phyloP scores from a whole-genome alignment of 2,797 vertebrate species.

The Crocodylus rhombifer region DNA sequence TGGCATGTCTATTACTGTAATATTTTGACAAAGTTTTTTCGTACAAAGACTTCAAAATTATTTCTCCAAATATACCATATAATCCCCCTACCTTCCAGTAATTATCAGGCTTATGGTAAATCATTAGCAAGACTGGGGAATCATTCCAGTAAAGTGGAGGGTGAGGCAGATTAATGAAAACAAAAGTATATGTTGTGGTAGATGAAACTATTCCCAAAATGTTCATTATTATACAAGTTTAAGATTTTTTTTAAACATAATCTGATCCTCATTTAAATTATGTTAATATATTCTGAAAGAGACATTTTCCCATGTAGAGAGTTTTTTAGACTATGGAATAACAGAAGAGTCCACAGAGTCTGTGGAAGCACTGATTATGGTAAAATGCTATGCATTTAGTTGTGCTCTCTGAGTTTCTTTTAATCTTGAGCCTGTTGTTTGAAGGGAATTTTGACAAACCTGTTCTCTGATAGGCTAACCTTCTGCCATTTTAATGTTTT shows the following conservation, averaged over 20 bases:
- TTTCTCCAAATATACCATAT: slow-evolving; percentile 53
- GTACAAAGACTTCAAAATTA: slow-evolving; percentile 58
- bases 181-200: slow-evolving; percentile 52
- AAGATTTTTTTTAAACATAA: slow-evolving; percentile 17
- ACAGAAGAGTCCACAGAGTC: slow-evolving; percentile 75
- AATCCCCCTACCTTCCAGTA: slow-evolving; percentile 67
- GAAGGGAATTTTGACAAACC: slow-evolving; percentile 62
- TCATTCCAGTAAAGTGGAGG: slow-evolving; percentile 66
- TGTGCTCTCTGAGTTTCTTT: slow-evolving; percentile 73
- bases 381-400: slow-evolving; percentile 82
- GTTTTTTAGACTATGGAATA: slow-evolving; percentile 69
- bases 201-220: slow-evolving; percentile 30
- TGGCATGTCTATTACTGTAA: slow-evolving; percentile 68
- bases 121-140: slow-evolving; percentile 65
- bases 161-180: slow-evolving; percentile 68
- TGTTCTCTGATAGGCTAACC: slow-evolving; percentile 50
- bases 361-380: slow-evolving; percentile 73
- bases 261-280: slow-evolving; percentile 38
- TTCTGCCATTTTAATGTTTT: slow-evolving; percentile 65
- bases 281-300: slow-evolving; percentile 62
- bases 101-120: slow-evolving; percentile 60
- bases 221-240: slow-evolving; percentile 41
- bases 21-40: slow-evolving; percentile 56
- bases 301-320: slow-evolving; percentile 62
- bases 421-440: slow-evolving; percentile 65